Conservation (phyloP, 2,888 invertebrate species). For the Aspidiotus destructor region DNA sequence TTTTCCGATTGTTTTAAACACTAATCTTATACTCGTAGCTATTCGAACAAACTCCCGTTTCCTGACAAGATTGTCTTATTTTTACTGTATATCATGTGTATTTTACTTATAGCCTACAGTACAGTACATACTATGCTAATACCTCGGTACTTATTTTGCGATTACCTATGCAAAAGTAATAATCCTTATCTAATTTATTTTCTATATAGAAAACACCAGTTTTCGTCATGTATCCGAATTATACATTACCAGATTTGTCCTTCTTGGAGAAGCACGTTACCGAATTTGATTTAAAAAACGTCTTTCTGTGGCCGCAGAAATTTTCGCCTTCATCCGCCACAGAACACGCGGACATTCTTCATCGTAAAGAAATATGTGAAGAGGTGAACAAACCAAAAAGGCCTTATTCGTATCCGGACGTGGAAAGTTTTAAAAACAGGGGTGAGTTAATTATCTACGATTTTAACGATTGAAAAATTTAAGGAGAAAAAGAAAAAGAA, state of each 20-base stretch:
- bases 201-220: constrained; percentile 52
- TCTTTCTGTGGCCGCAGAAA: constrained; percentile 63
- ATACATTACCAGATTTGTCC: constrained; percentile 77
- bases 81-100: too few species aligned
- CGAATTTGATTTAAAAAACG: constrained; percentile 49
- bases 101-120: too few species aligned
- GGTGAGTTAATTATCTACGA: constrained; percentile 45
- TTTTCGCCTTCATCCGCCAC: constrained; percentile 42
- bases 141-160: too few species aligned
- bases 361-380: constrained; percentile 39
- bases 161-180: too few species aligned
- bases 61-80: too few species aligned
- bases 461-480: not conserved
- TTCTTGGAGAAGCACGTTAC: constrained; percentile 54
- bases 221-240: constrained; percentile 83
- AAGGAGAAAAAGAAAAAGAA: not conserved
- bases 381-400: constrained; percentile 44
- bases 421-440: constrained; percentile 68
- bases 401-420: constrained; percentile 71
- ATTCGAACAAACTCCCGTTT: too few species aligned
- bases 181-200: not conserved
- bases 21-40: too few species aligned
- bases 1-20: too few species aligned
- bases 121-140: too few species aligned
- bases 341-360: constrained; percentile 28